Evolutionary conservation across 2,888 invertebrate species (phyloP), one percentile per base, ranked within the genome.

Genomic region (Eurytoma californica): DNA sequence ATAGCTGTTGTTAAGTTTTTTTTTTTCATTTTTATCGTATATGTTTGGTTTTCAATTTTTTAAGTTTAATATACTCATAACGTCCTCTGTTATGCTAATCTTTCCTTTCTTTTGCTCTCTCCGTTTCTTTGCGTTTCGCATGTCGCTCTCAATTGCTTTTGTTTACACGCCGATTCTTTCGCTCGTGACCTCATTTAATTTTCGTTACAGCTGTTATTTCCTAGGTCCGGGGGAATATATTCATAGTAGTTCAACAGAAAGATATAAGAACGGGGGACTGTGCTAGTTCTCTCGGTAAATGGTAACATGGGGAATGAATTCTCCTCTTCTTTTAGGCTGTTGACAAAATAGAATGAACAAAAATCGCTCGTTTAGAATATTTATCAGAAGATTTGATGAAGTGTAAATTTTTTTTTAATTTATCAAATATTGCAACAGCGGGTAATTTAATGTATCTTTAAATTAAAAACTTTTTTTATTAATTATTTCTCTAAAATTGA

Each of bases 321-420:
- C 90, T 91, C 92, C 91, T 92, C 92, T 92, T 92, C 92, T 92
- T 92, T 92, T 92, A 92, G 91, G 92, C 92, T 92, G 92, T 91
- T 91, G 91, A 91, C 92, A 92, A 90, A 92, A 90, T 79, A 81
- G 72, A 89, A 90, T 86, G 86, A 78, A 76, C 84, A 24, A 88
- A 87, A 83, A 87, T 85, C 83, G 83, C 83, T 84, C 82, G 83
- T 86, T 88, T 88, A 87, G 85, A 87, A 80, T 70, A 65, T 55
- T 77, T 72, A 77, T 81, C 61, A 82, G 77, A 20, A 74, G 63
- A 72, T 72, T 68, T 13, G 75, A 68, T 66, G 55, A 73, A 39
- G 72, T 72, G 55, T 69, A 18, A 47, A 39, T 66, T 76, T 70
- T 16, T 73, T 73, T 14, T 49, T 39, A 2, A 20, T 18, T n/a